Conservation (phyloP, 35 echinoderm and acorn worm genomes). For the Eucidaris tribuloides region DNA sequence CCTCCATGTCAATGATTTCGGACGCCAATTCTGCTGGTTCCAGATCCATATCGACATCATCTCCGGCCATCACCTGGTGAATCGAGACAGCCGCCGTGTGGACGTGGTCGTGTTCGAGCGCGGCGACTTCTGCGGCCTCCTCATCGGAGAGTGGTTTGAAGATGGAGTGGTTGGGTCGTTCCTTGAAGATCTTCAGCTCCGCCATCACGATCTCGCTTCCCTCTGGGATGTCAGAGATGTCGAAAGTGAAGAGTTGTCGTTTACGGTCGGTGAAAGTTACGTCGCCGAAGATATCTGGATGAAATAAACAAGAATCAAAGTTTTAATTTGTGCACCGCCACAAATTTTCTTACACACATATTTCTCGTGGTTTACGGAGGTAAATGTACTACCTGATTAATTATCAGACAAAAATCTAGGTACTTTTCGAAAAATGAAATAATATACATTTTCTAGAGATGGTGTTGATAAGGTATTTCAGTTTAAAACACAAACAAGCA, state of each 20-base stretch:
- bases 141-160: slow-evolving; percentile 18
- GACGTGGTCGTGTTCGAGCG: slow-evolving; percentile 31
- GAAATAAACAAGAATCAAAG: slow-evolving; percentile 11
- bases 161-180: slow-evolving; percentile 77
- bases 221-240: slow-evolving; percentile 53
- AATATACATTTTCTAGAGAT: too few relatives aligned
- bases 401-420: too few relatives aligned
- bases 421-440: too few relatives aligned
- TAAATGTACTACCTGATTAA: too few relatives aligned
- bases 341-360: too few relatives aligned
- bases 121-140: background rate
- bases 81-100: slow-evolving; percentile 53
- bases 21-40: background rate
- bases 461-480: too few relatives aligned
- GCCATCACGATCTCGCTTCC: slow-evolving; percentile 86
- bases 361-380: too few relatives aligned
- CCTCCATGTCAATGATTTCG: background rate
- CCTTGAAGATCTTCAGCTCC: slow-evolving; percentile 88
- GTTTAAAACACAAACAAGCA: too few relatives aligned
- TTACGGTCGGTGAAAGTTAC: slow-evolving; percentile 33
- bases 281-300: slow-evolving; percentile 67
- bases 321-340: too few relatives aligned
- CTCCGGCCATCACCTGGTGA: slow-evolving; percentile 46
- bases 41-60: background rate
- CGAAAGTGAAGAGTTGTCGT: slow-evolving; percentile 68